A percentile compares a stretch with the other conserved stretches of the same genome.
These are phyloP conservation scores for Hypsibius dujardini DNA, from an alignment of 1,140 invertebrate genomes.

Conservation along the genomic window DNA sequence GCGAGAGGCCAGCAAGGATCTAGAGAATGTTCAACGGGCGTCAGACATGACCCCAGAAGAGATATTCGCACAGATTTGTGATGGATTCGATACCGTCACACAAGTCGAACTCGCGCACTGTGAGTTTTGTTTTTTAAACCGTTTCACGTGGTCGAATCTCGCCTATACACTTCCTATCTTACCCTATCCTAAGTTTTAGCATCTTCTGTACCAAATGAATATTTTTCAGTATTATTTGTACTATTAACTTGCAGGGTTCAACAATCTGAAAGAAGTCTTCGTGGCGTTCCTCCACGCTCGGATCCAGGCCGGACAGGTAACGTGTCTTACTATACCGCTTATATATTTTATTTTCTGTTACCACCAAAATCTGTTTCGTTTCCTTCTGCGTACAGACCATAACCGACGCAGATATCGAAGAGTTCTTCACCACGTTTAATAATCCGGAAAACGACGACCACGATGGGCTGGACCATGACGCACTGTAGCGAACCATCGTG, in stretches of 20 bases:
- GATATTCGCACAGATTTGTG: constrained; percentile 12
- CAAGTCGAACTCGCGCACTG: constrained; percentile 15
- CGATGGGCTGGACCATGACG: not conserved
- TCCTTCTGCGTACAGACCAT: constrained; percentile 10
- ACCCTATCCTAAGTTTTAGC: too few relatives aligned
- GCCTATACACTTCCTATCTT: too few relatives aligned
- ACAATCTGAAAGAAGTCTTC: constrained; percentile 10
- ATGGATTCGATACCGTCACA: constrained; percentile 8
- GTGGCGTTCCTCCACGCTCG: not conserved
- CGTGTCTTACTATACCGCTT: not conserved
- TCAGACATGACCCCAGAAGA: not conserved
- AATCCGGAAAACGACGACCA: not conserved
- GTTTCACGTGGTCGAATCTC: not conserved
- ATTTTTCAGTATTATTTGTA: not conserved
- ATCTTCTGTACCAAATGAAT: too few relatives aligned
- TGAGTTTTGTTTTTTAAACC: not conserved
- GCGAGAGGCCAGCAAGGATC: not conserved
- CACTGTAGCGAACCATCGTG: not conserved
- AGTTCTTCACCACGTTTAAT: constrained; percentile 9
- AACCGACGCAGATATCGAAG: constrained; percentile 13
- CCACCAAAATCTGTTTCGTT: not conserved
- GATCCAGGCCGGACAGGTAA: not conserved
- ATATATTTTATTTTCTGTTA: not conserved
- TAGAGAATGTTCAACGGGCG: constrained; percentile 11
- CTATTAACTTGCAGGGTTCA: not conserved